phyloP scores from a whole-genome alignment of 2,113 vertebrate genomes.

The Odontophorus gujanensis region DNA sequence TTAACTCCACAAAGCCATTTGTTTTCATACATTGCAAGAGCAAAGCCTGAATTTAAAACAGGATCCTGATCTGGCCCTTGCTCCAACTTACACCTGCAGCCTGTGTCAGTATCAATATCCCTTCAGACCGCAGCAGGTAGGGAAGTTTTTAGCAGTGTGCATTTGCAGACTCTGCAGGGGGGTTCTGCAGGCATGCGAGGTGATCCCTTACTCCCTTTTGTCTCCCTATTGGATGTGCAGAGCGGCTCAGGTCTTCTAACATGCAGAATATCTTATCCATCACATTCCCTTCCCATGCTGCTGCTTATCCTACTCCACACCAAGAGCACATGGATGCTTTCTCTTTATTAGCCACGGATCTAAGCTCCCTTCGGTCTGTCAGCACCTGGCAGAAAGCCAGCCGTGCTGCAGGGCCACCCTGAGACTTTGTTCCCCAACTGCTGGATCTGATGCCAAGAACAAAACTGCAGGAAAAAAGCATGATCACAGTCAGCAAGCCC shows the following conservation, averaged over 20 bases:
- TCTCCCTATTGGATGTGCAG: background rate
- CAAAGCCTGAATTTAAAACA: background rate
- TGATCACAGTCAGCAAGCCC: background rate
- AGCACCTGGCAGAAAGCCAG: background rate
- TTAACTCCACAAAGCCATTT: background rate
- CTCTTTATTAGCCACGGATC: background rate
- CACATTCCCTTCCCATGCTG: background rate
- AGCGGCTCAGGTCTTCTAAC: background rate
- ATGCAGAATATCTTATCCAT: background rate
- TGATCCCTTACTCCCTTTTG: background rate
- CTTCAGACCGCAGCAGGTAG: background rate
- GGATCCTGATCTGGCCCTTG: background rate
- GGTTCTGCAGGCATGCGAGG: rapidly evolving
- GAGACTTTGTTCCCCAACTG: background rate
- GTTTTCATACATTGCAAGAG: rapidly evolving
- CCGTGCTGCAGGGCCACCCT: background rate
- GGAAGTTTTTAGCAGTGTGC: background rate
- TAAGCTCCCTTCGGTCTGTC: rapidly evolving
- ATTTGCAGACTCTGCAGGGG: background rate
- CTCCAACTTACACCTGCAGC: background rate
- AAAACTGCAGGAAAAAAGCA: background rate
- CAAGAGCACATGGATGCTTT: background rate
- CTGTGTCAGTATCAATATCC: background rate
- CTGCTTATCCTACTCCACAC: background rate
- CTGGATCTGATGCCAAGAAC: background rate